These are phyloP conservation scores for Elymnias hypermnestra DNA, from an alignment of 1,140 invertebrate genomes.

Conservation along the genomic window DNA sequence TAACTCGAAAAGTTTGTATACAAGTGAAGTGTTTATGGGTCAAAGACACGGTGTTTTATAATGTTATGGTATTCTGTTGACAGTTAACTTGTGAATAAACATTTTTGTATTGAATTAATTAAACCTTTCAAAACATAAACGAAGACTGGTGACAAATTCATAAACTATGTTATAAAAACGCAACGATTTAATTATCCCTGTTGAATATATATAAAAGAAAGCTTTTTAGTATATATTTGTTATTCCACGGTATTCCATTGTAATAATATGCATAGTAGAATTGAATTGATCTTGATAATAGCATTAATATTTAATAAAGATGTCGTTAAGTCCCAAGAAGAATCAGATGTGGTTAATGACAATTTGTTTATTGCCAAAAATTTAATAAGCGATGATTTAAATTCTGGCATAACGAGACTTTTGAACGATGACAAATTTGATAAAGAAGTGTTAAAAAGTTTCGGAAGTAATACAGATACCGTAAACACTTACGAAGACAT, in stretches of 20 bases:
- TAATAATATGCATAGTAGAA: background rate
- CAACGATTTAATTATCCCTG: too few species aligned
- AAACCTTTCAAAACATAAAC: too few species aligned
- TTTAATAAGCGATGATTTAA: conserved; percentile 25
- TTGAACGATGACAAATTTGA: conserved; percentile 44
- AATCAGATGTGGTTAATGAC: conserved; percentile 16
- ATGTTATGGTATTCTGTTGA: too few species aligned
- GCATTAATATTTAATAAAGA: background rate
- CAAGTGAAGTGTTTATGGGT: background rate
- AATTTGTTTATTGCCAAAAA: conserved; percentile 32
- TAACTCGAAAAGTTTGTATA: background rate
- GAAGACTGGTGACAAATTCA: too few species aligned
- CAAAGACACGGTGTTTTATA: too few species aligned
- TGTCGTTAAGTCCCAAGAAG: conserved; percentile 6
- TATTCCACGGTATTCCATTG: too few species aligned
- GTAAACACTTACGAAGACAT: conserved; percentile 60
- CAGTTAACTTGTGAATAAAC: too few species aligned
- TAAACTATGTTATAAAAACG: too few species aligned
- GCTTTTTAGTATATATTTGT: too few species aligned
- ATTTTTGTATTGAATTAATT: too few species aligned
- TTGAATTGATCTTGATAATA: background rate
- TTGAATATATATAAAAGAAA: too few species aligned
- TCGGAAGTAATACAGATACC: conserved; percentile 31
- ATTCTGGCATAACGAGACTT: conserved; percentile 32
- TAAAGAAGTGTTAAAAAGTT: conserved; percentile 32